Evolutionary conservation across 2,113 vertebrate genomes (phyloP).

Genomic region (Leptosomus discolor): DNA sequence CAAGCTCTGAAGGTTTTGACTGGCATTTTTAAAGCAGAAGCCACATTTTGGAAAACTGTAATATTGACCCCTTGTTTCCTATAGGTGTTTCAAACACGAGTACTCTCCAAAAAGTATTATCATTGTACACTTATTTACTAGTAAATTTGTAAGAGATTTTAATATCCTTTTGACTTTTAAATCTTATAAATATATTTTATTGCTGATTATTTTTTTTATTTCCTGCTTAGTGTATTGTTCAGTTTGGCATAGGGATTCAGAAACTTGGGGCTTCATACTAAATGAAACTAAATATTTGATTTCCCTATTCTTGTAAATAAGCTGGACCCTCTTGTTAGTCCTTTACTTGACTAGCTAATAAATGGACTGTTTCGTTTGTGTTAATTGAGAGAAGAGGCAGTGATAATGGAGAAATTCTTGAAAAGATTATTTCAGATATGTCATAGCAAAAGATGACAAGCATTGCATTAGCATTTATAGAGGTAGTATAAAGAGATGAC

Average conservation of each 20-base stretch:
- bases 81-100: neutral
- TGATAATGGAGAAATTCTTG: neutral
- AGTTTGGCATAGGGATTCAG: neutral
- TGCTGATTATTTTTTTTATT: neutral
- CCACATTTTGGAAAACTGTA: neutral
- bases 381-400: neutral
- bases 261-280: neutral
- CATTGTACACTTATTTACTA: neutral
- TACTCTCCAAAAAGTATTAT: neutral
- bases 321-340: neutral
- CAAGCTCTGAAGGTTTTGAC: neutral
- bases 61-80: neutral
- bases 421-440: neutral
- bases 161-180: neutral
- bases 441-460: neutral
- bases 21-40: neutral
- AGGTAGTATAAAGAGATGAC: neutral
- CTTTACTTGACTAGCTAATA: neutral
- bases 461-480: neutral
- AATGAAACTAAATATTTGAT: neutral
- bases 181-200: neutral
- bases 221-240: neutral
- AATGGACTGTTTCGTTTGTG: neutral
- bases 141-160: neutral
- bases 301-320: neutral